Evolutionary conservation across 2,113 vertebrate species (phyloP), one percentile per base, ranked within the genome.

Genomic region (Carassius carassius): DNA sequence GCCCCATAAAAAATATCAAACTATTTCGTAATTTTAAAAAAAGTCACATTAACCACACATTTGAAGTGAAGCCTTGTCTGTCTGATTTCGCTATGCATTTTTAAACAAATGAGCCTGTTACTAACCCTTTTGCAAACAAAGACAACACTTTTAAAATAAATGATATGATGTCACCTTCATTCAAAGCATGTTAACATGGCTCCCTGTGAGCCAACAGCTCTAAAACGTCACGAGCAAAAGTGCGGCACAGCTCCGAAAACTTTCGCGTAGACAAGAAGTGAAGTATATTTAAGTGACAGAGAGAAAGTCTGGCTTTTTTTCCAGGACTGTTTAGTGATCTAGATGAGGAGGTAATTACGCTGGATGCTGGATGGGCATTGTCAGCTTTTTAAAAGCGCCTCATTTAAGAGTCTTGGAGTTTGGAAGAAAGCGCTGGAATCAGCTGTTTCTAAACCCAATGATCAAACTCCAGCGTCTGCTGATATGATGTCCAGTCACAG

Each of bases 271-370:
- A 29, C 16, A 54, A 11, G 75, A 60, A 67, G 47, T 21, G 54
- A 78, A 49, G 41, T 23, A 73, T 17, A 58, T 5, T 44, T 41
- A 83, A 0, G 67, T 12, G 62, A 78, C 11, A 29, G 23, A 84
- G 79, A 80, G 21, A 77, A 8, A 82, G 80, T 76, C n/a, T 83
- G 73, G 49, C 62, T 78, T 23, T 74, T 74, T 79, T 85, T 88
- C 21, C 32, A 75, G 60, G 32, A 77, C 41, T 83, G 62, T 82
- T 86, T 73, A 82, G 82, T 69, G 82, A 80, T 85, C 49, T 85
- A 84, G 89, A 87, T 85, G 80, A 76, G 47, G 56, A 62, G 81
- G 85, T 86, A 85, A 89, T 87, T 44, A 89, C 2, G 58, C 72
- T 81, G 67, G 82, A 88, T 78, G 62, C 70, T 58, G 65, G 84